Base-by-base conservation (phyloP, 2,888 invertebrate genomes). In the Cancer borealis region DNA sequence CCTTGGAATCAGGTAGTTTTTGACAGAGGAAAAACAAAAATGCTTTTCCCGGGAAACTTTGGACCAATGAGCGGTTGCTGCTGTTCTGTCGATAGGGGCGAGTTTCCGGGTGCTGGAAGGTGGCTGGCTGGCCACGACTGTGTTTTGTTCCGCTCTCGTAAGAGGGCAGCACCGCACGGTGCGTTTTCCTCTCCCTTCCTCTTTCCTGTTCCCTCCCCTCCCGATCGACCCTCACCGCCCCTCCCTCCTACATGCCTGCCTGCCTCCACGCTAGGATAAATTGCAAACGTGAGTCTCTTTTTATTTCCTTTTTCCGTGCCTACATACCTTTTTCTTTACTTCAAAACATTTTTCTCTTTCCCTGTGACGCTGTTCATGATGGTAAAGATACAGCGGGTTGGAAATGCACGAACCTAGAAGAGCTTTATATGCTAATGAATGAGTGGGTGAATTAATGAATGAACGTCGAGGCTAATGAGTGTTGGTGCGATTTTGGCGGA, bases 91-190 rank as follows among this genome's bases (percentile, higher is more conserved):
- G 30, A 8, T 79, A 10, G 79, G 10, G 26, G 30, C 30, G n/a
- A 46, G 90, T 49, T 49, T 90, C 47, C 49, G 30, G 90, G 90
- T 12, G n/a, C 26, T n/a, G 47, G 49, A 26, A 54, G 90, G 90
- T 54, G 90, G 90, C 47, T 49, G 49, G 90, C 60, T 12, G 88
- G 46, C 30, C 26, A 17, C n/a, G 17, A 46, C 88, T 10, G 4
- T 91, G 39, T 39, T 91, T 91, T 30, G 14, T 14, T n/a, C 47
- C 45, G 6, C 91, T 12, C 39, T 49, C 91, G 91, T 45, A 39
- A 60, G 91, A 60, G 91, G 91, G 6, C 91, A 91, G 47, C 91
- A 91, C 60, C 91, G n/a, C 45, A 39, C 91, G 66, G 91, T 30
- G n/a, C 10, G 14, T n/a, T 30, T 21, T 45, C 39, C 60, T 26